Conservation (phyloP, 2,888 invertebrate genomes). For the Thecophora atra region DNA sequence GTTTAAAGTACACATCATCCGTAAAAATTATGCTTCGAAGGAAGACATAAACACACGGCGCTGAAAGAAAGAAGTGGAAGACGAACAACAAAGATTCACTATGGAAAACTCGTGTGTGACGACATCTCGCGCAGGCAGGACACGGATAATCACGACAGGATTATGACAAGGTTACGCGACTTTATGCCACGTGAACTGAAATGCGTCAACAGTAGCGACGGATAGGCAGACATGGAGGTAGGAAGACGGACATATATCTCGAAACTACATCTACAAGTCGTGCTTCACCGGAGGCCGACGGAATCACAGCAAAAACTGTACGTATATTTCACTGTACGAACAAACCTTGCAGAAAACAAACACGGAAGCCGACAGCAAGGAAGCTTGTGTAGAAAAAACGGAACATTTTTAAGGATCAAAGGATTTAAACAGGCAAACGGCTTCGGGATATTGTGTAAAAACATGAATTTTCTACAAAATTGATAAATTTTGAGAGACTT, state of each 20-base stretch:
- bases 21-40: neutral
- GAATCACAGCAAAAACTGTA: too few species aligned
- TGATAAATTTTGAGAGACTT: too few species aligned
- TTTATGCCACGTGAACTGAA: neutral
- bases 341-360: neutral
- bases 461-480: neutral
- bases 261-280: neutral
- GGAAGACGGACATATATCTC: neutral
- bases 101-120: constrained; percentile 3
- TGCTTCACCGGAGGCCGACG: too few species aligned
- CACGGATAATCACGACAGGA: constrained; percentile 25
- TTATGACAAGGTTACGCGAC: constrained; percentile 22
- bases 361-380: neutral
- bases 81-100: neutral
- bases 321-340: neutral
- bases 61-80: neutral
- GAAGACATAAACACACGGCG: neutral
- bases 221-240: too few species aligned
- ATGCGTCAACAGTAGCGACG: neutral
- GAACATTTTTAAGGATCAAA: constrained; percentile 17
- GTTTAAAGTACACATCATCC: neutral
- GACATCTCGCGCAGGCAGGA: neutral
- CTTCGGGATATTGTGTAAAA: constrained; percentile 5
- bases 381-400: neutral
- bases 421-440: constrained; percentile 1